These are phyloP conservation scores for Frankliniella intonsa DNA, from an alignment of 2,888 invertebrate genomes.

Conservation along the genomic window DNA sequence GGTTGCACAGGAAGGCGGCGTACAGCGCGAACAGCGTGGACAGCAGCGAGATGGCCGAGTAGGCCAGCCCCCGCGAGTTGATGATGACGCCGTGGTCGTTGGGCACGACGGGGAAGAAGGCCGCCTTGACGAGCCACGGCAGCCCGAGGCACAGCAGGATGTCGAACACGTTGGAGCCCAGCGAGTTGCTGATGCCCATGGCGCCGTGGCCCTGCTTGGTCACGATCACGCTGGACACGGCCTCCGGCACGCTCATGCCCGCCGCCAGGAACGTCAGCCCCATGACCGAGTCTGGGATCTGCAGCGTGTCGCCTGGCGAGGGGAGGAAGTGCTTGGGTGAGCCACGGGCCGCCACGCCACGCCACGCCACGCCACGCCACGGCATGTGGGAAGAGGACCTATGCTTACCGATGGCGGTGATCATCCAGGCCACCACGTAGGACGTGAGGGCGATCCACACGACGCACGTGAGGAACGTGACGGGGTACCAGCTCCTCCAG, in stretches of 20 bases:
- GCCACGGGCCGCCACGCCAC: not conserved
- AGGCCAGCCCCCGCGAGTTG: conserved; percentile 73
- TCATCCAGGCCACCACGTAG: conserved; percentile 89
- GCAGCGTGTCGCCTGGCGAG: conserved; percentile 66
- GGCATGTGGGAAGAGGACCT: not conserved
- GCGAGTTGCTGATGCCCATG: conserved; percentile 80
- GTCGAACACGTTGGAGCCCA: conserved; percentile 81
- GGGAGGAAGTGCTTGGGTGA: too few species aligned
- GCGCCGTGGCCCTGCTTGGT: conserved; percentile 78
- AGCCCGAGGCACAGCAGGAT: conserved; percentile 76
- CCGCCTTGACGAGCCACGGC: conserved; percentile 77
- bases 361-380: not conserved
- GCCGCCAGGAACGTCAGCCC: conserved; percentile 80
- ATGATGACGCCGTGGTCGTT: conserved; percentile 55
- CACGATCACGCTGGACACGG: conserved; percentile 78
- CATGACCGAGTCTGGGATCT: conserved; percentile 79
- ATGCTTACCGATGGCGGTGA: conserved; percentile 71
- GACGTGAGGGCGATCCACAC: conserved; percentile 80
- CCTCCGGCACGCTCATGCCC: conserved; percentile 82
- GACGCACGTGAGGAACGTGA: conserved; percentile 81
- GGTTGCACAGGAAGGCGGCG: conserved; percentile 60
- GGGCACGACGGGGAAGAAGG: conserved; percentile 50
- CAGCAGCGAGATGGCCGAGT: conserved; percentile 73
- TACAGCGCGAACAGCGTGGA: conserved; percentile 68
- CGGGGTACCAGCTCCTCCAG: conserved; percentile 58